Evolutionary conservation across 2,113 vertebrate genomes (phyloP), one percentile per base, ranked within the genome.

Genomic region (Onychostruthus taczanowskii): DNA sequence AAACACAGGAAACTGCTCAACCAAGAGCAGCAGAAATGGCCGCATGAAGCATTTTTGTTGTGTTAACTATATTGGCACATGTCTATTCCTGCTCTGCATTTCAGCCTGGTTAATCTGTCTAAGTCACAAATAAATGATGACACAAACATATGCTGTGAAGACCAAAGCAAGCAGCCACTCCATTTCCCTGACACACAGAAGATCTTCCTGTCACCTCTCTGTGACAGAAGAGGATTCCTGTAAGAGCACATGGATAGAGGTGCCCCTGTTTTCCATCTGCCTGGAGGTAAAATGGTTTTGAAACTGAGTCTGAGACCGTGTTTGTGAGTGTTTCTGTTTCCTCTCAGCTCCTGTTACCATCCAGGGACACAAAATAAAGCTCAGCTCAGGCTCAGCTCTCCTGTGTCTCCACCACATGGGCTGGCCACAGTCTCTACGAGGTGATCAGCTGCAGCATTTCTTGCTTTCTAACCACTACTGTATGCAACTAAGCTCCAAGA

Each of bases 151-250:
- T 6, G 35, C 70, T 82, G 41, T 14, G 33, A 89, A 63, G 27
- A 82, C 13, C 73, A 49, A 78, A 75, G 76, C 47, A 78, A 55
- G 46, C 73, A 63, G 61, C 17, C 52, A 46, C 22, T 19, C 8
- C 30, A 33, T 52, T 63, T 74, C 49, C 49, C 15, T 13, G 0
- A 79, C 5, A 62, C 27, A 39, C 2, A 64, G 6, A 47, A 59
- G n/a, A 35, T 33, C 35, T 24, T 67, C n/a, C n/a, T 35, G 18
- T 26, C 31, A 30, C 2, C 0, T 5, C 21, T 10, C 43, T 21
- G 14, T 35, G 35, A 62, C 63, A 83, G 11, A 72, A 79, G 9
- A 77, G 10, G 13, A 5, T 53, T 18, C 39, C 28, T 39, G 21
- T 39, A 43, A 52, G 44, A 73, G 27, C 18, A 35, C 13, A 1